These are phyloP conservation scores for Gymnodraco acuticeps DNA, from an alignment of 2,797 vertebrate species.

Conservation along the genomic window DNA sequence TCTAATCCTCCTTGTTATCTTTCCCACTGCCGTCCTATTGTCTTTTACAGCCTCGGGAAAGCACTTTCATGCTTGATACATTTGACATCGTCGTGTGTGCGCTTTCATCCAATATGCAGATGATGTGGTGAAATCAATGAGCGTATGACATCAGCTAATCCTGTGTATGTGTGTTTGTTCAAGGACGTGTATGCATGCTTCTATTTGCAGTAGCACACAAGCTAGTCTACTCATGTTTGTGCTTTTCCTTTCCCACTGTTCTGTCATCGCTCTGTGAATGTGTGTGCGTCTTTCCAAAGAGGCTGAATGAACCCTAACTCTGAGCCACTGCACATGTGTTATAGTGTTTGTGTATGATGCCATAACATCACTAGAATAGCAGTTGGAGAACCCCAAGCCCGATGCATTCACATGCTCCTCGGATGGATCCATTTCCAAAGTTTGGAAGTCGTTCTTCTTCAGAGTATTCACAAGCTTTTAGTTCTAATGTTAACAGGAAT, in stretches of 20 bases:
- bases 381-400: too few relatives aligned
- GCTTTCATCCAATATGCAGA: conserved; percentile 35
- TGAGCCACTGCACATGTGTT: conserved; percentile 17
- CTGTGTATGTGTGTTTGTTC: conserved; percentile 20
- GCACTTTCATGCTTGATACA: conserved; percentile 32
- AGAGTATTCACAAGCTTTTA: too few relatives aligned
- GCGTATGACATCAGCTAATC: conserved; percentile 16
- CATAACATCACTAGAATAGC: not conserved
- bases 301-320: conserved; percentile 25
- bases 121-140: conserved; percentile 28
- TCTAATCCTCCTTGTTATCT: conserved; percentile 36
- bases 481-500: too few relatives aligned
- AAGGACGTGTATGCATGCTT: not conserved
- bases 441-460: too few relatives aligned
- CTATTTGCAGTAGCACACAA: not conserved
- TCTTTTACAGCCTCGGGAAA: conserved; percentile 25
- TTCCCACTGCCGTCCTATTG: not conserved
- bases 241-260: not conserved
- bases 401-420: too few relatives aligned
- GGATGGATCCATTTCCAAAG: too few relatives aligned
- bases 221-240: not conserved
- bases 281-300: conserved; percentile 8
- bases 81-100: conserved; percentile 19
- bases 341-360: not conserved
- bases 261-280: not conserved